Percentiles rank a stretch among this genome's conserved stretches.
phyloP scores from a whole-genome alignment of 2,797 vertebrate genomes.

The Ceryle rudis region DNA sequence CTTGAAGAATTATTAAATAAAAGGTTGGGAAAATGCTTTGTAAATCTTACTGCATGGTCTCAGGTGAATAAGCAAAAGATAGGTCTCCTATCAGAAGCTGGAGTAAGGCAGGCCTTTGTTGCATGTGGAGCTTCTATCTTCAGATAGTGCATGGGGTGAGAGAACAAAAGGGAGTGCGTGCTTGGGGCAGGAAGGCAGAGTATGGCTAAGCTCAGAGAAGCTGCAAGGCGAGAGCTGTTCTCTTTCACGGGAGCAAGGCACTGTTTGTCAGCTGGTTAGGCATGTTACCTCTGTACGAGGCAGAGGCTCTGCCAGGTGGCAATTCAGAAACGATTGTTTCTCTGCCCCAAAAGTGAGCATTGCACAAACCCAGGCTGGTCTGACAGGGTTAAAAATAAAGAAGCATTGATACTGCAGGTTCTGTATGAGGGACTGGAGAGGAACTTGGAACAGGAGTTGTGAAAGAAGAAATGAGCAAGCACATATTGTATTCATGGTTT shows the following conservation, averaged over 20 bases:
- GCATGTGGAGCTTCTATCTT: rapidly evolving
- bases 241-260: background rate
- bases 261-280: background rate
- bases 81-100: background rate
- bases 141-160: background rate
- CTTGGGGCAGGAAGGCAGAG: background rate
- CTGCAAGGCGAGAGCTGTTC: background rate
- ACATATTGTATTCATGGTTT: background rate
- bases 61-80: background rate
- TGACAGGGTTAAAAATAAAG: background rate
- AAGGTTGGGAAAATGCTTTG: background rate
- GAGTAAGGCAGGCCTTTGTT: background rate
- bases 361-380: background rate
- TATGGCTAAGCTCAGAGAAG: rapidly evolving
- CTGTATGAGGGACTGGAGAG: background rate
- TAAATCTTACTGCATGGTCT: background rate
- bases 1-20: constrained; percentile 23
- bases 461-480: constrained; percentile 6
- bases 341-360: background rate
- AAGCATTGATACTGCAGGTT: background rate
- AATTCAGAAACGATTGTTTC: background rate
- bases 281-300: background rate
- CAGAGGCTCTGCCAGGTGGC: background rate
- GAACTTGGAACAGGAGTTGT: background rate
- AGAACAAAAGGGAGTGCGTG: background rate